Evolutionary conservation across 2,888 invertebrate genomes (phyloP), one percentile per base, ranked within the genome.

Genomic region (Nomada ferruginata): DNA sequence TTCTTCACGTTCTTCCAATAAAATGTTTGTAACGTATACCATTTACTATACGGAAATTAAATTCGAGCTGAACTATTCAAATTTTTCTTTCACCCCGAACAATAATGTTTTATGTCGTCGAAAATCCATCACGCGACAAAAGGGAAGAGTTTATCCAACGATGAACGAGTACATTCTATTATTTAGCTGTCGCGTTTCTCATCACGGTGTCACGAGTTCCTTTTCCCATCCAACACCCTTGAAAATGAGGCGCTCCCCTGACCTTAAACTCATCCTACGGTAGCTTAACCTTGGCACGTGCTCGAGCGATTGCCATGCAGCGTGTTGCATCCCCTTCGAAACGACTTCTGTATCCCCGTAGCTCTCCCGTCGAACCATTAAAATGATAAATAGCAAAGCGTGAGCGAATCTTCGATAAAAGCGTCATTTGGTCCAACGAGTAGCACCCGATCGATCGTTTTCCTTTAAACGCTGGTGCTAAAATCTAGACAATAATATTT

Each of bases 271-370:
- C 57, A 36, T 71, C 79, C 75, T 23, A 65, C 26, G 47, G 66
- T 23, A 36, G 59, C 50, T 53, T 64, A 78, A 73, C 84, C 85
- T 85, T 82, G 85, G 73, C 83, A 84, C 85, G 71, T 69, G 82
- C 66, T 52, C 59, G 61, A n/a, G 57, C 61, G 44, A 76, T 84
- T 76, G 61, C 84, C 65, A 76, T 80, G 84, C 84, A 80, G 55
- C 68, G 42, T 60, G 81, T 63, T 76, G 75, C 77, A 84, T 84
- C 77, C 77, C 77, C 77, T 75, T 47, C 63, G 60, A 59, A 71
- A 63, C 81, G 64, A 52, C 72, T 76, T 69, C 47, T 71, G 69
- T 26, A 73, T 60, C 68, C 60, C 65, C 29, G 18, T 70, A 55
- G 26, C 44, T 18, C 52, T 7, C 18, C 29, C 79, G 61, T 53